Percentiles rank a stretch among this genome's conserved stretches.
phyloP scores from a whole-genome alignment of 2,797 vertebrate genomes.

The Peromyscus melanophrys region DNA sequence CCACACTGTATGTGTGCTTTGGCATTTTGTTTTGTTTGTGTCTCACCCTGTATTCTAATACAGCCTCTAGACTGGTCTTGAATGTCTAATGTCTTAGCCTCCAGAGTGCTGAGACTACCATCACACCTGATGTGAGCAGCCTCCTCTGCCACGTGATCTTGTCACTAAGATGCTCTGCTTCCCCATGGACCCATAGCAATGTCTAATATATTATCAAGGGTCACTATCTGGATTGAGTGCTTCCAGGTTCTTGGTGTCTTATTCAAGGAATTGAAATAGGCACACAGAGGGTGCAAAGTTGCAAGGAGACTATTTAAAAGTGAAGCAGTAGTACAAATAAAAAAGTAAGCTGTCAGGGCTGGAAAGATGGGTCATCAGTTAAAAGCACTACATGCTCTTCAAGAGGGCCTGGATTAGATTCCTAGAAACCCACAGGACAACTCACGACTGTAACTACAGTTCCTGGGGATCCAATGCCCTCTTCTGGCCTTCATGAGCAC shows the following conservation, averaged over 20 bases:
- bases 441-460: background rate
- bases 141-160: background rate
- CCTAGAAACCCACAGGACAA: background rate
- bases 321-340: background rate
- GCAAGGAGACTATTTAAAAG: background rate
- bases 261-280: background rate
- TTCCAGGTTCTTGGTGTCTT: background rate
- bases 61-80: background rate
- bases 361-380: background rate
- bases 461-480: background rate
- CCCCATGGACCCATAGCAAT: background rate
- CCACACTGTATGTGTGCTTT: background rate
- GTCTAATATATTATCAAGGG: background rate
- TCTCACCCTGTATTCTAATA: background rate
- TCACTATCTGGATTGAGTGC: background rate
- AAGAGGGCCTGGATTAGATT: background rate
- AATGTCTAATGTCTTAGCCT: background rate
- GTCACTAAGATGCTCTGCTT: background rate
- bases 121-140: background rate
- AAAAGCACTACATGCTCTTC: background rate
- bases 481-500: background rate
- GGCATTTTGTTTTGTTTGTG: background rate
- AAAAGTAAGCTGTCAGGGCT: background rate
- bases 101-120: background rate
- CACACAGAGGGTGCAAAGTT: background rate